phyloP scores from a whole-genome alignment of 1,140 invertebrate species.

The Belonocnema kinseyi region DNA sequence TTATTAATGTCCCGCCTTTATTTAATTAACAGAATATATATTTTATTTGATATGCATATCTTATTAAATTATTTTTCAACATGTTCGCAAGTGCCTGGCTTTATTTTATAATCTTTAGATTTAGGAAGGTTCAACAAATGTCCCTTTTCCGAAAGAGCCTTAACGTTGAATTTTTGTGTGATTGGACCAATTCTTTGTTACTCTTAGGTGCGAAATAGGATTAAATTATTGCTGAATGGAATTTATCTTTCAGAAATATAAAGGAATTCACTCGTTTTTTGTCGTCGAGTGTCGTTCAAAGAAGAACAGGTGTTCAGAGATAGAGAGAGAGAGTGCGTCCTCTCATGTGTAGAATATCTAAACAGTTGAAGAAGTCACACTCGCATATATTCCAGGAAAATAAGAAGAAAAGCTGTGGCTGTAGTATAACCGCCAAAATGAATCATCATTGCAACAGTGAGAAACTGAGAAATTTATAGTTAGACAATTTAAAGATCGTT shows the following conservation, averaged over 20 bases:
- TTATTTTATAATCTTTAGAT: no score
- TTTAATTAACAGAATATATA: no score
- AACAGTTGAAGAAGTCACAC: constrained; percentile 12
- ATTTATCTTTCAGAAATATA: background rate
- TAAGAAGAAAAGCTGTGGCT: constrained; percentile 26
- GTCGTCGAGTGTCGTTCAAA: background rate
- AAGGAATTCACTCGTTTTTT: background rate
- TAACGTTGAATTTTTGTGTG: no score
- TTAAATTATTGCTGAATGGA: background rate
- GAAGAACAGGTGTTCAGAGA: constrained; percentile 18
- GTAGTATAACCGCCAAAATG: background rate
- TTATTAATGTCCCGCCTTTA: no score
- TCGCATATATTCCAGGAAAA: constrained; percentile 22
- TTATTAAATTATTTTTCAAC: no score
- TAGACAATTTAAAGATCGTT: background rate
- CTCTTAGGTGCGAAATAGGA: no score
- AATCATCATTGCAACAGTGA: constrained; percentile 20
- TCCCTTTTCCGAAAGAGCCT: no score
- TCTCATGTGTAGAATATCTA: constrained; percentile 8
- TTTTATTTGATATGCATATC: no score
- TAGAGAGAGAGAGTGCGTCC: background rate
- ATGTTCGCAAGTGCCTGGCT: no score
- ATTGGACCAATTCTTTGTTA: no score
- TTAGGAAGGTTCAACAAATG: no score
- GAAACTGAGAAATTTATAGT: background rate